Evolutionary conservation across 1,140 invertebrate genomes (phyloP).

Genomic region (Solenopsis invicta): DNA sequence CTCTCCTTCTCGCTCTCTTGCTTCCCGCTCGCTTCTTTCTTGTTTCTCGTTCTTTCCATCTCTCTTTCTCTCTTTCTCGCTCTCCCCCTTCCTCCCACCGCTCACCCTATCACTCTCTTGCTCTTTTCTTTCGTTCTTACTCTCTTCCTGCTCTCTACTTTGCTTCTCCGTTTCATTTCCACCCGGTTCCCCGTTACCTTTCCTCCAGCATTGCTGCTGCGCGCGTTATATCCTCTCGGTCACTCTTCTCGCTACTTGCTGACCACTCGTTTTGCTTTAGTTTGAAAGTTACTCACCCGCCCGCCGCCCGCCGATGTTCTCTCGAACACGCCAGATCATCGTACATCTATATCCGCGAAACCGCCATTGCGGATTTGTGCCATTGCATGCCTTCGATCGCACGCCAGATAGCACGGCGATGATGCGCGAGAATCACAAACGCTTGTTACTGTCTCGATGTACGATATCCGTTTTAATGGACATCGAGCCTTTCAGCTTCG

Average conservation of each 20-base stretch:
- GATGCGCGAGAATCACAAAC: conserved; percentile 26
- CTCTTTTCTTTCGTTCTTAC: conserved; percentile 60
- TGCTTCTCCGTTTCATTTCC: conserved; percentile 63
- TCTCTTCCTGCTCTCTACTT: conserved; percentile 50
- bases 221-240: conserved; percentile 64
- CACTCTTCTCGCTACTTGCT: conserved; percentile 44
- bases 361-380: conserved; percentile 40
- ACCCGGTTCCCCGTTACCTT: conserved; percentile 69
- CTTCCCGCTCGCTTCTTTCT: conserved; percentile 50
- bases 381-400: conserved; percentile 16
- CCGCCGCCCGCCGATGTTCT: conserved; percentile 22
- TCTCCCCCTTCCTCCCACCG: conserved; percentile 50
- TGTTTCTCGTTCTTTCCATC: conserved; percentile 66
- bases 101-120: conserved; percentile 61
- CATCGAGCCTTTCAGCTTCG: background rate
- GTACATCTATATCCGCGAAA: conserved; percentile 67
- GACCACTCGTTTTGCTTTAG: conserved; percentile 63
- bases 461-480: conserved; percentile 23
- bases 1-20: conserved; percentile 49
- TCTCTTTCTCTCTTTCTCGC: conserved; percentile 56
- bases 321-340: conserved; percentile 23
- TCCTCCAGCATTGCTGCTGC: conserved; percentile 78
- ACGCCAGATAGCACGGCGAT: conserved; percentile 42
- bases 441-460: conserved; percentile 18
- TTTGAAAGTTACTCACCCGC: conserved; percentile 69